These are phyloP conservation scores for Decapterus maruadsi DNA, from an alignment of 2,797 vertebrate species.

Conservation along the genomic window DNA sequence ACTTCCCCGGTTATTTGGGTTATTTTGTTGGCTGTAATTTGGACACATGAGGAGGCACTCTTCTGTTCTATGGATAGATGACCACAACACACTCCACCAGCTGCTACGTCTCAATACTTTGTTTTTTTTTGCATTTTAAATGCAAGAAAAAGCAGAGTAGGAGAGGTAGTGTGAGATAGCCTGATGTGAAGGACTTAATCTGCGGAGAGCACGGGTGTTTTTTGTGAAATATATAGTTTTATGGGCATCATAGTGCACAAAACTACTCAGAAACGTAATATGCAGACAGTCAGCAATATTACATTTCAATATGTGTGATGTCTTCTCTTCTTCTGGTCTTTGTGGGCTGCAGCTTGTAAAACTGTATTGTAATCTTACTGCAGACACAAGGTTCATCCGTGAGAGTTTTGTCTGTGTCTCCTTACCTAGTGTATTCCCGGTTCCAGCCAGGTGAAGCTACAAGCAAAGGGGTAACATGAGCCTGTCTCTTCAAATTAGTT, in stretches of 20 bases:
- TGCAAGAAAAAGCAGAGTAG: constrained; percentile 20
- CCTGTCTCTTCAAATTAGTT: constrained; percentile 77
- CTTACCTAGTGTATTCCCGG: constrained; percentile 21
- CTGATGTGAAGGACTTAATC: not conserved
- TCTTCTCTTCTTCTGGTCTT: not conserved
- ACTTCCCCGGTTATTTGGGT: constrained; percentile 58
- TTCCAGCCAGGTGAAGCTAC: constrained; percentile 54
- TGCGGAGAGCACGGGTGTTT: not conserved
- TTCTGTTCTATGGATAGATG: constrained; percentile 55
- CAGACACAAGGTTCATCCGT: not conserved
- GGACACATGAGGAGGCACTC: constrained; percentile 58
- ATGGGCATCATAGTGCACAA: constrained; percentile 12
- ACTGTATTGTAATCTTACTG: not conserved
- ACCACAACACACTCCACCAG: constrained; percentile 61
- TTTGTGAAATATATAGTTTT: constrained; percentile 18
- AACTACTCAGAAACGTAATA: constrained; percentile 22
- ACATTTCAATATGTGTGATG: not conserved
- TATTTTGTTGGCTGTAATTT: constrained; percentile 61
- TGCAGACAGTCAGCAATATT: not conserved
- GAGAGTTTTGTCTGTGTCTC: constrained; percentile 27
- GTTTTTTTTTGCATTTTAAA: constrained; percentile 25
- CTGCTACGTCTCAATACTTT: constrained; percentile 47
- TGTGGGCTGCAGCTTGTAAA: not conserved
- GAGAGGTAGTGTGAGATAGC: constrained; percentile 5
- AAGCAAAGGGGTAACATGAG: constrained; percentile 66